Conservation (phyloP, 2,888 invertebrate species). For the Drosophila acutilabella region DNA sequence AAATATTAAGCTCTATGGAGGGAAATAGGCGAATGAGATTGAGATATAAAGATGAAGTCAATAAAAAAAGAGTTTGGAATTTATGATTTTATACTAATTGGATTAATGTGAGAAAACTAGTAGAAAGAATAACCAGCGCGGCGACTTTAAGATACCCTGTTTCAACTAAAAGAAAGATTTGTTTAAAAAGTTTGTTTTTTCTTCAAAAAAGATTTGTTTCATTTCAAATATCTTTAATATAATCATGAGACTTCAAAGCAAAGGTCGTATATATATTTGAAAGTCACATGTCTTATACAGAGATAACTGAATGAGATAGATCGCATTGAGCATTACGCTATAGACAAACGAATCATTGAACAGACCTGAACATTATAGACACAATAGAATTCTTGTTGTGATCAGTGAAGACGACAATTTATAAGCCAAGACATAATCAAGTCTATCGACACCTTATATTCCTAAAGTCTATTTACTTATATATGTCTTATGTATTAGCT, state of each 20-base stretch:
- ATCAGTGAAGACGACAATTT: conserved; percentile 5
- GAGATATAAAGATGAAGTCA: conserved; percentile 29
- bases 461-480: not conserved
- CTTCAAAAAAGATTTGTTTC: not conserved
- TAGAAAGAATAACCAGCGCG: too few species aligned
- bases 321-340: not conserved
- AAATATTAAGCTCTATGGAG: too few species aligned
- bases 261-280: not conserved
- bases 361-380: conserved; percentile 8
- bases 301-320: conserved; percentile 3
- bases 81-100: too few species aligned
- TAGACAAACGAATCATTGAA: conserved; percentile 14
- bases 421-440: conserved; percentile 5
- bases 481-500: conserved; percentile 4
- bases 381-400: conserved; percentile 9
- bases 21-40: not conserved
- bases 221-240: not conserved
- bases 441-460: not conserved
- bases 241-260: not conserved
- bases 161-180: too few species aligned
- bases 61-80: not conserved
- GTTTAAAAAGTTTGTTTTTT: not conserved
- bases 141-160: too few species aligned
- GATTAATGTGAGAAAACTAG: too few species aligned
- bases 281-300: conserved; percentile 3